Conservation (phyloP, 2,888 invertebrate species). For the Allacma fusca region DNA sequence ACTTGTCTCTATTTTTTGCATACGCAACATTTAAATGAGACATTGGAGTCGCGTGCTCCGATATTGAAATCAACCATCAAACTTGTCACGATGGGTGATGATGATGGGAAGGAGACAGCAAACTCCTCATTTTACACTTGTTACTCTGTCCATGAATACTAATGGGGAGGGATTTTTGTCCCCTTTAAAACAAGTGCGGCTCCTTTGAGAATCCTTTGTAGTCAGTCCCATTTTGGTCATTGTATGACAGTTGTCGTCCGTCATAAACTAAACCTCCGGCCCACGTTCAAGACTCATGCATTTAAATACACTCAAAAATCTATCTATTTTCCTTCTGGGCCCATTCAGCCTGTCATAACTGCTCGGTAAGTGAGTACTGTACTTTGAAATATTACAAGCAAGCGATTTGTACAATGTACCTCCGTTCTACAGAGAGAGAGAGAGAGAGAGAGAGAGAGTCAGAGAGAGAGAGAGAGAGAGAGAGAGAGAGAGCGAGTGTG, state of each 20-base stretch:
- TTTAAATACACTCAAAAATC: constrained; percentile 39
- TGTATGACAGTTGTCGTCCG: constrained; percentile 44
- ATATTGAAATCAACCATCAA: constrained; percentile 26
- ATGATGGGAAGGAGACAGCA: constrained; percentile 5
- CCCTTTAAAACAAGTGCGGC: constrained; percentile 35
- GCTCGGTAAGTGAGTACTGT: too few species aligned
- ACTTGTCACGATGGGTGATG: constrained; percentile 22
- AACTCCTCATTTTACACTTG: constrained; percentile 56
- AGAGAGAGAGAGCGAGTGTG: too few species aligned
- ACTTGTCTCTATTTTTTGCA: not conserved
- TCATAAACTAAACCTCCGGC: not conserved
- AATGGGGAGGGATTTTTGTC: constrained; percentile 35
- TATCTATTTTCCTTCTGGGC: not conserved
- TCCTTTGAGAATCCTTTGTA: constrained; percentile 33
- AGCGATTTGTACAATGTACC: too few species aligned
- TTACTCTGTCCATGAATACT: constrained; percentile 51
- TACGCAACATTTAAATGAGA: constrained; percentile 28
- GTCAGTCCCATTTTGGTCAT: not conserved
- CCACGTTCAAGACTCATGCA: not conserved
- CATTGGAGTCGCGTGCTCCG: constrained; percentile 25
- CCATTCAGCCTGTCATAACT: constrained; percentile 13
- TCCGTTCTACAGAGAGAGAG: too few species aligned
- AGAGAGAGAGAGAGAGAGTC: too few species aligned
- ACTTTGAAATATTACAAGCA: too few species aligned
- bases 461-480: too few species aligned